Evolutionary conservation across 2,888 invertebrate genomes (phyloP).

Genomic region (Onchidella celtica): DNA sequence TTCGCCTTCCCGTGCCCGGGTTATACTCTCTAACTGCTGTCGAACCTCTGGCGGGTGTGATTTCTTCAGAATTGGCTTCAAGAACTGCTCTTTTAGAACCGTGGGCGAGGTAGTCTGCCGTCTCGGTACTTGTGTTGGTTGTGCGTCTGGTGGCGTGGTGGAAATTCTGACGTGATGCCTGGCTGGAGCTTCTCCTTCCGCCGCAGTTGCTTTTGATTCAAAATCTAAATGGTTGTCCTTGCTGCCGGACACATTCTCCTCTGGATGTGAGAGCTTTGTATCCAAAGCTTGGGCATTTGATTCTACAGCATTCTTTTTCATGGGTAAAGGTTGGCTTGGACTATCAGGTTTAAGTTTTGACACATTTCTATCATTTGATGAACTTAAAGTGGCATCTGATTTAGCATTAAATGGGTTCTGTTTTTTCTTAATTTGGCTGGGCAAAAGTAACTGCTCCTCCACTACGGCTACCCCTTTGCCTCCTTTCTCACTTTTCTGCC

Average conservation of each 20-base stretch:
- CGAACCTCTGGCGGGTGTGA: neutral
- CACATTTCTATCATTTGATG: too few relatives aligned
- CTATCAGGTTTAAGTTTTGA: too few relatives aligned
- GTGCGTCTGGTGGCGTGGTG: neutral
- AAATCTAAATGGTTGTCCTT: neutral
- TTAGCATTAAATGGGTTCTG: neutral
- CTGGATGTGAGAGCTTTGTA: neutral
- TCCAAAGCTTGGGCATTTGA: too few relatives aligned
- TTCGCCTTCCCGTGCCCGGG: neutral
- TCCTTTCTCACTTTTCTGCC: too few relatives aligned
- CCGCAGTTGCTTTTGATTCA: too few relatives aligned
- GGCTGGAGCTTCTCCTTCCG: neutral
- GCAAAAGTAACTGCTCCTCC: conserved; percentile 24
- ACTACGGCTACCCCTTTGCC: neutral
- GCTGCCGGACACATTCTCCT: neutral
- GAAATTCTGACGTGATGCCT: neutral
- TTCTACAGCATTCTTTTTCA: neutral
- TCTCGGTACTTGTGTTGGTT: neutral
- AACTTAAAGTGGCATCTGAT: neutral
- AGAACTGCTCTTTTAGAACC: neutral
- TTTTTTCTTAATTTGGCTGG: conserved; percentile 12
- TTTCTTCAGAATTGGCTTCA: neutral
- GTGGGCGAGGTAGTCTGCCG: neutral
- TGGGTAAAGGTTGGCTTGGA: too few relatives aligned
- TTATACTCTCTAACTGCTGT: neutral